Evolutionary conservation across 37 sponge, comb jelly and placozoan genomes (phyloP).

Genomic region (Chondrilla cf. caribensis): DNA sequence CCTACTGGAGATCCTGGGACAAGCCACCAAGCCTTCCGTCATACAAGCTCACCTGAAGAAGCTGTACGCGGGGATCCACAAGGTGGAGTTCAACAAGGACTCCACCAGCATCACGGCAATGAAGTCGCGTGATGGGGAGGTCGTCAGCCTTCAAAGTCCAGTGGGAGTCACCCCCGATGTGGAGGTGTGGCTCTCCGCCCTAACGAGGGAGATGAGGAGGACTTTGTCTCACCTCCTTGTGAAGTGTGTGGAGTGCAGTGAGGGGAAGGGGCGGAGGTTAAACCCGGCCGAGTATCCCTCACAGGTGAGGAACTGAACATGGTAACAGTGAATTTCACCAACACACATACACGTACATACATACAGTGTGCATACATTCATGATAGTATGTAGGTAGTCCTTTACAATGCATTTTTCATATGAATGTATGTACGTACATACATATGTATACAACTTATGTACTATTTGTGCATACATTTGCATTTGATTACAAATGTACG

Average conservation of each 20-base stretch:
- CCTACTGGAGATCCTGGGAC: conserved; percentile 97
- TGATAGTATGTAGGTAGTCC: not conserved
- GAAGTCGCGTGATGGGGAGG: conserved; percentile 88
- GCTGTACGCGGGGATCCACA: conserved; percentile 97
- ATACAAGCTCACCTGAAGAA: conserved; percentile 98
- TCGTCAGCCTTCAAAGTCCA: conserved; percentile 64
- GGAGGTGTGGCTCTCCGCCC: conserved; percentile 84
- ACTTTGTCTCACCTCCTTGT: conserved; percentile 79
- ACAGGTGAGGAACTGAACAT: conserved; percentile 42
- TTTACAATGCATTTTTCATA: conserved; percentile 1
- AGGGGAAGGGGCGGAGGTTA: conserved; percentile 10
- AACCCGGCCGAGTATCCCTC: conserved; percentile 83
- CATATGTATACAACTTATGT: too few relatives aligned
- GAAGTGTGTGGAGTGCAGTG: conserved; percentile 62
- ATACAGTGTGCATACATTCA: too few relatives aligned
- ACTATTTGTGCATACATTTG: too few relatives aligned
- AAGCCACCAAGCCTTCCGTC: conserved; percentile 88
- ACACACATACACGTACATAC: too few relatives aligned
- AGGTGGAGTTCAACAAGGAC: conserved; percentile 71
- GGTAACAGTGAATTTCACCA: too few relatives aligned
- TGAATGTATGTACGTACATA: too few relatives aligned
- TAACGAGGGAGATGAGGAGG: conserved; percentile 87
- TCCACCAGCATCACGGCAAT: conserved; percentile 67
- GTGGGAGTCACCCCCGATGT: conserved; percentile 73
- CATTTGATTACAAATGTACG: too few relatives aligned